These are phyloP conservation scores for Scaptomyza reducta DNA, from an alignment of 2,888 invertebrate species.

Conservation along the genomic window DNA sequence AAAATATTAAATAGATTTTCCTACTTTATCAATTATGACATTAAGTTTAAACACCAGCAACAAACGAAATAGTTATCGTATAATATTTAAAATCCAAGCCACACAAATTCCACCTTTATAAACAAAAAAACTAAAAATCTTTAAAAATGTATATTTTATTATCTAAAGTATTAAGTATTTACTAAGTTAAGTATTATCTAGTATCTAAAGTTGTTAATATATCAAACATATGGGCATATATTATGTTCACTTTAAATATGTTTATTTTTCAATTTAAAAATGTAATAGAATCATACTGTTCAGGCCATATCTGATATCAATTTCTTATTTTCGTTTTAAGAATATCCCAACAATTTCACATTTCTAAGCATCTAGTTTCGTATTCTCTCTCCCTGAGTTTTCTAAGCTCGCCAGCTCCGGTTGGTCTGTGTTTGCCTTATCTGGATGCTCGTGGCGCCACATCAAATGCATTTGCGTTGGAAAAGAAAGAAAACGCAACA, in stretches of 20 bases:
- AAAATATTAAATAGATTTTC: background rate
- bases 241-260: background rate
- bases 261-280: no score
- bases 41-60: background rate
- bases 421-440: background rate
- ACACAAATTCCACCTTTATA: no score
- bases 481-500: constrained; percentile 10
- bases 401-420: background rate
- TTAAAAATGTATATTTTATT: no score
- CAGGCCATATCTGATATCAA: no score
- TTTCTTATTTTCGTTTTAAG: background rate
- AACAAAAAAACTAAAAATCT: no score
- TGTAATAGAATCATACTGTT: no score
- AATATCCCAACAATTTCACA: background rate
- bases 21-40: background rate
- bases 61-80: no score
- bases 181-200: no score
- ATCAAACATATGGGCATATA: no score
- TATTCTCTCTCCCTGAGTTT: background rate
- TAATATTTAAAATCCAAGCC: no score
- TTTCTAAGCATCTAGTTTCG: background rate
- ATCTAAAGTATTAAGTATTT: no score
- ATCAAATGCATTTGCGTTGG: constrained; percentile 29
- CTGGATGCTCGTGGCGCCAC: constrained; percentile 8
- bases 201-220: no score